Conservation (phyloP, 1,140 invertebrate species). For the Drosophila trapezifrons region DNA sequence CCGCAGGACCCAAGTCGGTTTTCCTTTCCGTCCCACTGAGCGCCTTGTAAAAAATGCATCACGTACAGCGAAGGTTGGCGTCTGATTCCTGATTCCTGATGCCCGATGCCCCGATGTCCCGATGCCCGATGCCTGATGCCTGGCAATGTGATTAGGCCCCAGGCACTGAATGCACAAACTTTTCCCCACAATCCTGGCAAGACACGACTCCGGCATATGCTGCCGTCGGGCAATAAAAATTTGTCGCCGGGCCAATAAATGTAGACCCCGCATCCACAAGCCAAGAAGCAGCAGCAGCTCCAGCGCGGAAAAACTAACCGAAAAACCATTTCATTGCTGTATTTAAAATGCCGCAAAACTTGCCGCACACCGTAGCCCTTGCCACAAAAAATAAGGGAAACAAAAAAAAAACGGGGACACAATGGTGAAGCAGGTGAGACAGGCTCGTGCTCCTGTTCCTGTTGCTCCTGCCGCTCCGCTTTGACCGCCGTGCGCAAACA, state of each 20-base stretch:
- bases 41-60: conserved; percentile 73
- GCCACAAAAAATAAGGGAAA: neutral
- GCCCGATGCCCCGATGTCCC: conserved; percentile 1
- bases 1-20: conserved; percentile 16
- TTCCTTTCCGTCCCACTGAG: conserved; percentile 26
- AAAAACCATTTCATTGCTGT: conserved; percentile 71
- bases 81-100: conserved; percentile 22
- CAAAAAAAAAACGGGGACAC: conserved; percentile 21
- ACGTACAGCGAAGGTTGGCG: conserved; percentile 65
- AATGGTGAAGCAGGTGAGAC: conserved; percentile 59
- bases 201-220: conserved; percentile 51
- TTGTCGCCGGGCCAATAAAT: conserved; percentile 79
- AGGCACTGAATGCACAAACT: conserved; percentile 54
- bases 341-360: conserved; percentile 59
- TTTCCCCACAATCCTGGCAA: conserved; percentile 30
- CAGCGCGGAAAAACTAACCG: conserved; percentile 39
- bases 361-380: conserved; percentile 19
- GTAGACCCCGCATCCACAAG: conserved; percentile 38
- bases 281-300: conserved; percentile 13
- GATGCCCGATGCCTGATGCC: conserved; percentile 32
- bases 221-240: conserved; percentile 76
- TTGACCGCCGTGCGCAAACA: conserved; percentile 47
- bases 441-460: conserved; percentile 17
- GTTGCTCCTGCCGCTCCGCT: conserved; percentile 1
- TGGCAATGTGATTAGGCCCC: conserved; percentile 77